Base-by-base conservation (phyloP, 2,797 vertebrate genomes). In the Staurois parvus region DNA sequence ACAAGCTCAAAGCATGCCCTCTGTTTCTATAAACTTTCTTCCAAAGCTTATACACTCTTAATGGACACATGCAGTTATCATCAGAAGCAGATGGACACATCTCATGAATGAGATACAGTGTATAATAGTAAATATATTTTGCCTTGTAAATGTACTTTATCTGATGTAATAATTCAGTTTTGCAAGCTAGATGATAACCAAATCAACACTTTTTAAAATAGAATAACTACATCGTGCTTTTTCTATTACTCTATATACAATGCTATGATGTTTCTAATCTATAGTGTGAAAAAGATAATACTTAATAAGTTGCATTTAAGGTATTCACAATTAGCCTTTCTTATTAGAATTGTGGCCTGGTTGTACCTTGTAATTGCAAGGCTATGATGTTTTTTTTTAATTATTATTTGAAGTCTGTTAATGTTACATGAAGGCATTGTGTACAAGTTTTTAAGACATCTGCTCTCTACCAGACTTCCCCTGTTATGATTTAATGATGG, bases 401-500 rank as follows among this genome's bases (percentile, higher is more conserved):
- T 85, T 81, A 76, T 75, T 81, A 76, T 87, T 87, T 79, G 40
- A 62, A 74, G 81, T 79, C 62, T 83, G 81, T 79, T 87, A 87
- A 87, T 87, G 69, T 62, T 79, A 83, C 85, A 83, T 75, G 74
- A 87, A 83, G 85, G 85, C 85, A 83, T 79, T 87, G 81, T 83
- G 85, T 87, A 80, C 62, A 79, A 59, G 69, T 85, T 80, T 85
- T 56, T 45, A 62, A 79, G 81, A 83, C 85, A 87, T 87, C 85
- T 87, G 85, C 85, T 87, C 76, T 75, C 62, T 66, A 79, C 75
- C 69, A 87, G 85, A 83, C 81, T 87, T 83, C 62, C 85, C 81
- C 62, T 83, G 85, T 87, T 87, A 87, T 87, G 81, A 87, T 87
- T 87, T 87, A 87, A 87, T 83, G 85, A 83, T 45, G 85, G 81